Base-by-base conservation (phyloP, 2,888 invertebrate species). In the Phyto melanocephala region DNA sequence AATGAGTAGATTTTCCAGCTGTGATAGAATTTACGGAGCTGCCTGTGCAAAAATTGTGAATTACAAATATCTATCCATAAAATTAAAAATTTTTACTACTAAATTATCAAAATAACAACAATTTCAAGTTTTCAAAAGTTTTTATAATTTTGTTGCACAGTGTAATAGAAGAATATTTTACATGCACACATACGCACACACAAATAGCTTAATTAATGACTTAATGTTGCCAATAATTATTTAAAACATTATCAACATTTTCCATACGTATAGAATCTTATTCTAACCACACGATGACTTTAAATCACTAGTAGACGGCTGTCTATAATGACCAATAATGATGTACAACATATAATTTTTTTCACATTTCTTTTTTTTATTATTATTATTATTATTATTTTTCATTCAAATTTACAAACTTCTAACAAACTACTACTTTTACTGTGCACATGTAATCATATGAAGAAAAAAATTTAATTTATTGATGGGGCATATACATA, bases 401-500 rank as follows among this genome's bases (percentile, higher is more conserved):
- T 54, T 74, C 13, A 76, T 52, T 22, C 33, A 56, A 80, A 71
- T 70, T 75, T 45, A 17, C 54, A 54, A 80, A 80, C 74, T 80
- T 52, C 35, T 13, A 67, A 24, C 37, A 11, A 47, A 60, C 33
- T 45, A 58, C n/a, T n/a, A n/a, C n/a, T n/a, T n/a, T n/a, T n/a
- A n/a, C n/a, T 42, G 42, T 62, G 33, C 45, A 56, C 75, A 75
- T 65, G 45, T 75, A 45, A 56, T 56, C 56, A 62, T 54, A 52
- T 20, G 28, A 56, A 15, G 3, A 54, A 62, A 70, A 75, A 33
- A 58, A 67, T 10, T 62, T 70, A 74, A 79, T 79, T 78, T 63
- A 78, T 82, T 75, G 78, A 75, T 78, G 81, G 60, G 70, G 74
- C 74, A 79, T 63, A 63, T 71, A 58, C n/a, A n/a, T 52, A 60